Evolutionary conservation across 2,113 vertebrate genomes (phyloP), one percentile per base, ranked within the genome.

Genomic region (Aphyosemion australe): DNA sequence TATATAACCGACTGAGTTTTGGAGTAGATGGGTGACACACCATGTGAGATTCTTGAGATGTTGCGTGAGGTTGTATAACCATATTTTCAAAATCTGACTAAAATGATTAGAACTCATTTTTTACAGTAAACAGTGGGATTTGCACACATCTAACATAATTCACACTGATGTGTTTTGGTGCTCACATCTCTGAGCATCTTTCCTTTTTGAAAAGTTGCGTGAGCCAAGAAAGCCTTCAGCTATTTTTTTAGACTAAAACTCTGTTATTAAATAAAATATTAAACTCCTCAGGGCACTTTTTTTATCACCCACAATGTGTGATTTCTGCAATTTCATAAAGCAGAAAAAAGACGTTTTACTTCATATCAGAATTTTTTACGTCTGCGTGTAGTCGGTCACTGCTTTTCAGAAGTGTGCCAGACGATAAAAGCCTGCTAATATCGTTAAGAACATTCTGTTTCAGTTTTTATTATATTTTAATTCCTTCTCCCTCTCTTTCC

Each of bases 211-310:
- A 70, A 71, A 83, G 66, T 84, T 83, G 50, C 61, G 47, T 71
- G 65, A 87, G 63, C 78, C 56, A 77, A 69, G 49, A 68, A 21
- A 65, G 56, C 65, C 72, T 63, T 54, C 1, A 54, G 61, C 72
- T 65, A 39, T 51, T 76, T 73, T n/a, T 57, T 59, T 73, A 34
- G 16, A 65, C 56, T 67, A 74, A 0, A 31, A 77, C 62, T 66
- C 75, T 80, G 62, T 64, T 69, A 60, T 71, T 88, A 69, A 87
- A 88, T 86, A 76, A 88, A 81, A 79, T 69, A 85, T 71, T 34
- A 26, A 70, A 26, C 21, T 46, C 79, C 63, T 48, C 2, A 49
- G 61, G 78, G 65, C 60, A 26, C 3, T 26, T 26, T 74, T 66
- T 61, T 46, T 61, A 63, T 66, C 70, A 49, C 54, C 78, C 70